Conservation (phyloP, 2,113 vertebrate genomes). For the Stegastes partitus region DNA sequence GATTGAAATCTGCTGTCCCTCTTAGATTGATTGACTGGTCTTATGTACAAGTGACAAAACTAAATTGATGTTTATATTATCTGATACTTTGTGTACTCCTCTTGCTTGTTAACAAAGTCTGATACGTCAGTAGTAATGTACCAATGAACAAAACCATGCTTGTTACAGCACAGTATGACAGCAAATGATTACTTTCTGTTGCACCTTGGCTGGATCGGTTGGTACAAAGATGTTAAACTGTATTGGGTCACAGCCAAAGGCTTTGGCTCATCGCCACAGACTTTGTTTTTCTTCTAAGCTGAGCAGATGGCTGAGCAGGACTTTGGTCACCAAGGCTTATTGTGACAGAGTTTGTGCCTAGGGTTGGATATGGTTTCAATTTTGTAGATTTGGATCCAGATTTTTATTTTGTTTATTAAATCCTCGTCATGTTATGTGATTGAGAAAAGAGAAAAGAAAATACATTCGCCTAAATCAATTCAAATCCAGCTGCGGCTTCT, state of each 20-base stretch:
- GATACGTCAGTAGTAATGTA: neutral
- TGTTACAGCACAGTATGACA: slow-evolving; percentile 2
- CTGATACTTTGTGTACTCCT: neutral
- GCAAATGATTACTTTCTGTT: slow-evolving; percentile 17
- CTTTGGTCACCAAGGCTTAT: slow-evolving; percentile 32
- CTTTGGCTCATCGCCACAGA: slow-evolving; percentile 17
- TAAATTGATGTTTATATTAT: neutral
- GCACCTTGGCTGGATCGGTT: slow-evolving; percentile 25
- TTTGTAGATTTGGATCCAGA: neutral
- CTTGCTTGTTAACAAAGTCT: neutral
- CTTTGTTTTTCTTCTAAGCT: slow-evolving; percentile 37
- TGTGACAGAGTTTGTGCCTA: neutral
- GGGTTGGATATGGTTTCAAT: neutral
- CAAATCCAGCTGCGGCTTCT: neutral
- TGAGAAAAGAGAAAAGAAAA: neutral
- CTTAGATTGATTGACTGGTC: neutral
- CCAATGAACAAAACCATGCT: neutral
- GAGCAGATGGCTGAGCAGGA: slow-evolving; percentile 48
- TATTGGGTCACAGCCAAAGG: slow-evolving; percentile 25
- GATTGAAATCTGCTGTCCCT: neutral
- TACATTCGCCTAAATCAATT: neutral
- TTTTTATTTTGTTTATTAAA: neutral
- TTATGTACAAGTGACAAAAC: neutral
- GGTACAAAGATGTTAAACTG: slow-evolving; percentile 50
- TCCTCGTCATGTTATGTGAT: neutral